These are phyloP conservation scores for Serrognathus titanus DNA, from an alignment of 2,888 invertebrate species.

Conservation along the genomic window DNA sequence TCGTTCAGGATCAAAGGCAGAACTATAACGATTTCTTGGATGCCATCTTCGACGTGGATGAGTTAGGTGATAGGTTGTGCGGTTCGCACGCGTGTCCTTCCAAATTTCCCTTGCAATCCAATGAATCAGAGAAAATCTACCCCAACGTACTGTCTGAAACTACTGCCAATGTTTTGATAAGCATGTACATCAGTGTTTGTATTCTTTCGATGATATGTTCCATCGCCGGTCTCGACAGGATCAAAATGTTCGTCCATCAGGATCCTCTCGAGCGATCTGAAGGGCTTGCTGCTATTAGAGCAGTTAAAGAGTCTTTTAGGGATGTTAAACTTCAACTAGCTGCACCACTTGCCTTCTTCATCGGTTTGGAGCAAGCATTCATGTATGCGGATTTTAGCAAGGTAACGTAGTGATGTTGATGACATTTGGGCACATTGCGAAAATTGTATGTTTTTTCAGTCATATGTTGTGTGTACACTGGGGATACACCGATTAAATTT, in stretches of 20 bases:
- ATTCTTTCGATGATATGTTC: conserved; percentile 49
- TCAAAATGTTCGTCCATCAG: conserved; percentile 56
- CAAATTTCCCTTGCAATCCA: conserved; percentile 15
- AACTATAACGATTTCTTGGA: conserved; percentile 39
- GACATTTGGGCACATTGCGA: background rate
- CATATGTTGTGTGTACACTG: conserved; percentile 78
- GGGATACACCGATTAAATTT: conserved; percentile 72
- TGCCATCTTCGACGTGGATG: conserved; percentile 54
- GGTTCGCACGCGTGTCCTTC: conserved; percentile 58
- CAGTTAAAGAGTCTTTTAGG: conserved; percentile 53
- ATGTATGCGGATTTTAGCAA: conserved; percentile 80
- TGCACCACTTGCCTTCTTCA: conserved; percentile 74
- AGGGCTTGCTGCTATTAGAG: conserved; percentile 49
- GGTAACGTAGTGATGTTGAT: conserved; percentile 46
- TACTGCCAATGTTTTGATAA: conserved; percentile 44
- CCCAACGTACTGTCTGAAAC: conserved; percentile 40
- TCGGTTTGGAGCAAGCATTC: conserved; percentile 81
- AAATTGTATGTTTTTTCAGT: conserved; percentile 50
- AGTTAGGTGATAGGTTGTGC: conserved; percentile 56
- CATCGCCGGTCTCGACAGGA: conserved; percentile 50
- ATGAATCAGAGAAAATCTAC: conserved; percentile 19
- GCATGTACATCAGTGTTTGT: conserved; percentile 49
- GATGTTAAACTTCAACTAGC: conserved; percentile 67
- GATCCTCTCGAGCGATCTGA: conserved; percentile 50
- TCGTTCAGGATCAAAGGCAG: background rate